phyloP scores from a whole-genome alignment of 2,113 vertebrate genomes.

The Datnioides undecimradiatus region DNA sequence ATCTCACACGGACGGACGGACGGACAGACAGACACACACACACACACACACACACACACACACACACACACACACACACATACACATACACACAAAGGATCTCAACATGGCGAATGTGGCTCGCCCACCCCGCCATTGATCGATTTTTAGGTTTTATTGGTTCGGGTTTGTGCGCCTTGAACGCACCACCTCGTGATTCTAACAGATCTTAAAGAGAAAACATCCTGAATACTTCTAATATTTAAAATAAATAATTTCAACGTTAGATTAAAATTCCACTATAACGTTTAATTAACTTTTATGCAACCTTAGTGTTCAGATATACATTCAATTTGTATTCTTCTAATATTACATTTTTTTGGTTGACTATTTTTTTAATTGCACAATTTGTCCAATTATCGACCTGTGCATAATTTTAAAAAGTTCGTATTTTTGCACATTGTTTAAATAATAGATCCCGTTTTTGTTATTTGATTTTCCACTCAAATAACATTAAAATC shows the following conservation, averaged over 20 bases:
- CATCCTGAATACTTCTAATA: background rate
- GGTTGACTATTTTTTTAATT: background rate
- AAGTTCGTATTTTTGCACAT: background rate
- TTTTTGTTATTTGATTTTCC: background rate
- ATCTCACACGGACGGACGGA: no score
- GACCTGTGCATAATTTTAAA: background rate
- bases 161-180: slow-evolving; percentile 18
- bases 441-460: background rate
- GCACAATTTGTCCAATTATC: background rate
- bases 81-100: slow-evolving; percentile 50
- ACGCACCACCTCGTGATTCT: background rate
- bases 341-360: background rate
- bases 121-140: slow-evolving; percentile 41
- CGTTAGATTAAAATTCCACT: background rate
- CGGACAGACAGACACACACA: slow-evolving; percentile 2
- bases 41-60: slow-evolving; percentile 15
- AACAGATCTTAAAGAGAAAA: background rate
- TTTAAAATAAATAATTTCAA: background rate
- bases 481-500: background rate
- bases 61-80: slow-evolving; percentile 35
- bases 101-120: slow-evolving; percentile 55
- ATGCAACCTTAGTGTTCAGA: background rate
- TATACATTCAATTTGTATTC: background rate
- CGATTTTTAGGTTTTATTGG: slow-evolving; percentile 48
- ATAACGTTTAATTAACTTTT: background rate